Percentiles rank a stretch among this genome's conserved stretches.
Conservation (phyloP, 2,113 vertebrate genomes). For the Brienomyrus brachyistius region DNA sequence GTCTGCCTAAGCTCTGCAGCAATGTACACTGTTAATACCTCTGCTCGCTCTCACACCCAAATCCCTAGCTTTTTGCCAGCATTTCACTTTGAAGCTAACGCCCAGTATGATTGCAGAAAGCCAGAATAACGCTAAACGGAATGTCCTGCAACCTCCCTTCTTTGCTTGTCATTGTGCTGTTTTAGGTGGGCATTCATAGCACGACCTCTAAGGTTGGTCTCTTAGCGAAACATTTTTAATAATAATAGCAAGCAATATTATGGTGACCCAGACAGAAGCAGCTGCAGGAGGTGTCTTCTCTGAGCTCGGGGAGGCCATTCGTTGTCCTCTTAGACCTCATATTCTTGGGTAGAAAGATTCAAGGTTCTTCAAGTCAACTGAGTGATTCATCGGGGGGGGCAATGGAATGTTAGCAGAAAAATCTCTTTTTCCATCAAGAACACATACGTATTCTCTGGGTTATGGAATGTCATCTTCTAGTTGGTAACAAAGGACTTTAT, state of each 20-base stretch:
- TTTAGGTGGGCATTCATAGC: not conserved
- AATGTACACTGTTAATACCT: constrained; percentile 40
- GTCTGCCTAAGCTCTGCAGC: constrained; percentile 24
- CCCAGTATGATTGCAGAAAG: constrained; percentile 30
- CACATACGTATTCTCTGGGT: not conserved
- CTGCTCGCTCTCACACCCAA: constrained; percentile 40
- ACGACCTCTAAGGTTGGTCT: not conserved
- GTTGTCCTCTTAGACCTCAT: constrained; percentile 49
- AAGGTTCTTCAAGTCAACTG: constrained; percentile 38
- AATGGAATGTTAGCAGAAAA: constrained; percentile 29
- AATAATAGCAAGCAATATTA: not conserved
- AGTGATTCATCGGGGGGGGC: constrained; percentile 25
- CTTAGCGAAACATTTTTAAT: constrained; percentile 23
- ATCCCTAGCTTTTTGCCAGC: constrained; percentile 31
- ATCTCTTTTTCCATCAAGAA: constrained; percentile 26
- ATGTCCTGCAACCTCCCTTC: not conserved
- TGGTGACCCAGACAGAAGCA: constrained; percentile 1
- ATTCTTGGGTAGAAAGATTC: constrained; percentile 52
- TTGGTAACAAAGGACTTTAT: not conserved
- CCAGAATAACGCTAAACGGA: constrained; percentile 27
- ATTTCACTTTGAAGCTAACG: constrained; percentile 32
- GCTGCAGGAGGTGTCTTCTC: constrained; percentile 31
- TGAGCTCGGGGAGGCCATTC: constrained; percentile 43
- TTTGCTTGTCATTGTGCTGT: not conserved
- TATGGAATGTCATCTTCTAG: not conserved